Evolutionary conservation across 2,888 invertebrate species (phyloP).

Genomic region (Drosophila demipolita): DNA sequence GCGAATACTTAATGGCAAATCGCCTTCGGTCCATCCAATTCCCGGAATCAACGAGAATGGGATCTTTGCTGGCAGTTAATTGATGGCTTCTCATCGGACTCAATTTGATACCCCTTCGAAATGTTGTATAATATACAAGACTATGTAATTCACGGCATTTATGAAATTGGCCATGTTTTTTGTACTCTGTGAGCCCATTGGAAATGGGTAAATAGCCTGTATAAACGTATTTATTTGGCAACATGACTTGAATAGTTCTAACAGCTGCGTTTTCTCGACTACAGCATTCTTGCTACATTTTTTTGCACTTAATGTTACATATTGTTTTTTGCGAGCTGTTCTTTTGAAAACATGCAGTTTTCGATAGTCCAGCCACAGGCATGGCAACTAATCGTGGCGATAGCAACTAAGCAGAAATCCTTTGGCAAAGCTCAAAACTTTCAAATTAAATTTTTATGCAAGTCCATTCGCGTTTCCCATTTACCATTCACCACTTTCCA

Average conservation of each 20-base stretch:
- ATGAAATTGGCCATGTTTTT: not conserved
- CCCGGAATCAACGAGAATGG: conserved; percentile 25
- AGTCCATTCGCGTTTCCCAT: conserved; percentile 20
- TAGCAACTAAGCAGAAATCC: conserved; percentile 43
- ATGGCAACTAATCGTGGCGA: conserved; percentile 31
- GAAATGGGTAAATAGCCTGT: not conserved
- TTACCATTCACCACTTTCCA: conserved; percentile 23
- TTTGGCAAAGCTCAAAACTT: conserved; percentile 42
- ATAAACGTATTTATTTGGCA: no score
- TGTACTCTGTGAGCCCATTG: not conserved
- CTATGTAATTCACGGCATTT: not conserved
- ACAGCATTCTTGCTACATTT: not conserved
- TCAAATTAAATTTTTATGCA: conserved; percentile 45
- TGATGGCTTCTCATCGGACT: conserved; percentile 56
- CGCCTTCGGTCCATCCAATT: conserved; percentile 33
- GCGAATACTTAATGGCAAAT: conserved; percentile 44
- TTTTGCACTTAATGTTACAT: conserved; percentile 15
- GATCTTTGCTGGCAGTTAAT: conserved; percentile 35
- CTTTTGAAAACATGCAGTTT: not conserved
- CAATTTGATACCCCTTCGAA: conserved; percentile 3
- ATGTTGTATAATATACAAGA: not conserved
- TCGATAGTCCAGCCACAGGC: conserved; percentile 19
- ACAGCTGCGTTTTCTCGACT: not conserved
- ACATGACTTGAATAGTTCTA: not conserved
- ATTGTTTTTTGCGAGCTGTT: not conserved